Evolutionary conservation across 53 echinoderm and acorn worm genomes (phyloP).

Genomic region (Paelopatides confundens): DNA sequence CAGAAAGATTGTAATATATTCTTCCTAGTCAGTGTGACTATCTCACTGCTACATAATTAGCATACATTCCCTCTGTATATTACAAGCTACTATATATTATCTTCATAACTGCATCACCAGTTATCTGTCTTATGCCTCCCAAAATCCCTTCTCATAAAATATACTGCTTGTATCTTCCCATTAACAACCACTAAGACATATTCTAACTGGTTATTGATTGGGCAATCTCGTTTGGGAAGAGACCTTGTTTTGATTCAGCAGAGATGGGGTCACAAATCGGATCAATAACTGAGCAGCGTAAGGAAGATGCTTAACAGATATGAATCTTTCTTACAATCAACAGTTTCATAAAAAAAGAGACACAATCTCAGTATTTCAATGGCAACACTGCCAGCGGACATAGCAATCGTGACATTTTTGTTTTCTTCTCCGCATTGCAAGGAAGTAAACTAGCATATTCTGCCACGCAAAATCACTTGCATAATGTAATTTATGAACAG

Average conservation of each 20-base stretch:
- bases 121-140: constrained; percentile 35
- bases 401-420: background rate
- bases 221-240: constrained; percentile 43
- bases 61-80: background rate
- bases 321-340: constrained; percentile 41
- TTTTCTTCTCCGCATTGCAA: background rate
- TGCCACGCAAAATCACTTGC: background rate
- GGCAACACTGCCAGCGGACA: background rate
- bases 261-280: constrained; percentile 49
- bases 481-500: too few relatives aligned
- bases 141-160: constrained; percentile 3
- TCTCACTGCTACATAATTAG: background rate
- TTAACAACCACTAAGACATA: constrained; percentile 35
- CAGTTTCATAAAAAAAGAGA: constrained; percentile 45
- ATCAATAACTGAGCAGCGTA: constrained; percentile 42
- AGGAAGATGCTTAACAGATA: constrained; percentile 37
- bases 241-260: constrained; percentile 44
- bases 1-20: too few relatives aligned
- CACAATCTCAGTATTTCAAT: background rate
- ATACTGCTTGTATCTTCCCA: constrained; percentile 40
- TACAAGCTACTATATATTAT: background rate
- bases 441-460: background rate
- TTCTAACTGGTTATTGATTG: constrained; percentile 40
- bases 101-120: constrained; percentile 14
- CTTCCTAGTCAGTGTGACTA: background rate